These are phyloP conservation scores for Dendrocopos noguchii DNA, from an alignment of 2,113 vertebrate genomes.

Conservation along the genomic window DNA sequence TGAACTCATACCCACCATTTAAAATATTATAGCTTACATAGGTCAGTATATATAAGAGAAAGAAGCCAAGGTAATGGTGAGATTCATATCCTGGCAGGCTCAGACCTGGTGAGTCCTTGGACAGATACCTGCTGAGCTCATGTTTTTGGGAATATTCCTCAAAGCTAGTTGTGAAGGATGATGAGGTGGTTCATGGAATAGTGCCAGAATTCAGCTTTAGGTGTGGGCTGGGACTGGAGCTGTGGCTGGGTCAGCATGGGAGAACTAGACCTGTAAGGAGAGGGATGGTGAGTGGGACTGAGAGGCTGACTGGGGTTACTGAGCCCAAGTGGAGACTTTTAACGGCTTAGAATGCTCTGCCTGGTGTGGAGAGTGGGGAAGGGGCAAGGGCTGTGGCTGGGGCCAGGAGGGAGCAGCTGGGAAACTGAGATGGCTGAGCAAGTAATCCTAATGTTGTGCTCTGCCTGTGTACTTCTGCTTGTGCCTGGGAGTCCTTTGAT, in stretches of 20 bases:
- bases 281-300: not conserved
- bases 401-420: not conserved
- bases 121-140: not conserved
- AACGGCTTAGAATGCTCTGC: not conserved
- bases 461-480: not conserved
- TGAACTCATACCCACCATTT: not conserved
- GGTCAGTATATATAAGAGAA: not conserved
- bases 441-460: not conserved
- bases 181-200: not conserved
- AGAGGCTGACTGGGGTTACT: rapidly evolving
- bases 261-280: not conserved
- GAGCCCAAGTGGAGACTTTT: rapidly evolving
- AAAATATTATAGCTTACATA: not conserved
- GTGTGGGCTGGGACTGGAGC: not conserved
- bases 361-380: not conserved
- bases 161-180: not conserved
- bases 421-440: not conserved
- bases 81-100: not conserved
- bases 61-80: not conserved
- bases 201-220: not conserved
- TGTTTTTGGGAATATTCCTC: not conserved
- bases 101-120: not conserved
- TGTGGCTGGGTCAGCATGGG: not conserved
- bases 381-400: not conserved
- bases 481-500: not conserved